Evolutionary conservation across 92 coral and sea anemone genomes (phyloP).

Genomic region (Zoanthus gigantus): DNA sequence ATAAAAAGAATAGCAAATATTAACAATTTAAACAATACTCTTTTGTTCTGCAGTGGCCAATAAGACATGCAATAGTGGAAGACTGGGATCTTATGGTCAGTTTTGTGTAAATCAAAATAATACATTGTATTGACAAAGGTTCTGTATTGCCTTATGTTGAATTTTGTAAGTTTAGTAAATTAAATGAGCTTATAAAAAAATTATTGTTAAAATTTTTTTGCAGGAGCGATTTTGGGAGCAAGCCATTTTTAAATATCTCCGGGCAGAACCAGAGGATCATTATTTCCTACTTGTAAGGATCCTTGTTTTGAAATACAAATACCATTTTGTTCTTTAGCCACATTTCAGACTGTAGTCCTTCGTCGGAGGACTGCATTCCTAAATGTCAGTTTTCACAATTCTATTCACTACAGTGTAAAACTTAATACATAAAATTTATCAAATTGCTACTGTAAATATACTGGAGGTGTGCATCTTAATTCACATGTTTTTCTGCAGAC

Average conservation of each 20-base stretch:
- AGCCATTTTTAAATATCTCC: conserved; percentile 93
- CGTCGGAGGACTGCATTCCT: too few relatives aligned
- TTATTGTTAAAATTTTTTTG: neutral
- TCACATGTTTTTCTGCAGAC: conserved; percentile 67
- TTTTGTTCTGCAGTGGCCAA: conserved; percentile 87
- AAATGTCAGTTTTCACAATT: too few relatives aligned
- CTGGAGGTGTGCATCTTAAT: neutral
- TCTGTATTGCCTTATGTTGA: neutral
- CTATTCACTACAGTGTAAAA: too few relatives aligned
- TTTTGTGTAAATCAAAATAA: neutral
- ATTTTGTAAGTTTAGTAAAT: neutral
- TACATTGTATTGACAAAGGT: neutral
- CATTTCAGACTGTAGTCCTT: too few relatives aligned
- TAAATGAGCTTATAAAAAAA: too few relatives aligned
- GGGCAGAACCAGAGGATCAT: conserved; percentile 99
- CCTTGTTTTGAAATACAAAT: neutral
- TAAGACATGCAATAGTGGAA: conserved; percentile 98
- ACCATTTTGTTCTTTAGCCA: neutral
- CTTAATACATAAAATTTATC: too few relatives aligned
- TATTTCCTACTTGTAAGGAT: conserved; percentile 89
- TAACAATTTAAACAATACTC: too few relatives aligned
- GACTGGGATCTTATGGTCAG: conserved; percentile 99
- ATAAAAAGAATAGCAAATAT: too few relatives aligned
- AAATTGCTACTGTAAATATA: too few relatives aligned
- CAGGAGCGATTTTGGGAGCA: conserved; percentile 99